phyloP scores from a whole-genome alignment of 2,888 invertebrate genomes.

The Dicycla oo region DNA sequence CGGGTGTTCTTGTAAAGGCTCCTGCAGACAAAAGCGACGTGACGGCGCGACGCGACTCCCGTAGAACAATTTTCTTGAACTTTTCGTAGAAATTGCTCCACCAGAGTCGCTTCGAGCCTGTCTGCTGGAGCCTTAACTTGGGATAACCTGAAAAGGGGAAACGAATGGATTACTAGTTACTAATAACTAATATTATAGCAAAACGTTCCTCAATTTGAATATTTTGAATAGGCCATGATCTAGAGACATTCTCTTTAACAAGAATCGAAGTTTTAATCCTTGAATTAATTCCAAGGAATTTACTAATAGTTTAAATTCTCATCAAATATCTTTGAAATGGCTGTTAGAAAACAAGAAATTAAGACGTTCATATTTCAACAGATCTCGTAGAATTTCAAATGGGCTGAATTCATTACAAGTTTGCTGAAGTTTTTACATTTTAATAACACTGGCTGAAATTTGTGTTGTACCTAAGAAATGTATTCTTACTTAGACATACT shows the following conservation, averaged over 20 bases:
- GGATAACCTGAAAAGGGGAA: not conserved
- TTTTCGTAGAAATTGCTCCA: no score
- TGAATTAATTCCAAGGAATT: constrained; percentile 13
- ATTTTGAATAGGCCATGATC: not conserved
- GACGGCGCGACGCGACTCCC: no score
- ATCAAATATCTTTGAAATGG: constrained; percentile 27
- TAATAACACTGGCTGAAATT: constrained; percentile 37
- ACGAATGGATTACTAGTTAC: not conserved
- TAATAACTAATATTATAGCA: not conserved
- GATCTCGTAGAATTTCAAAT: constrained; percentile 50
- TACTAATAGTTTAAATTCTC: constrained; percentile 44
- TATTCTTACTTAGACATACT: no score
- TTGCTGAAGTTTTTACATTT: constrained; percentile 53
- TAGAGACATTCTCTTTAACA: not conserved
- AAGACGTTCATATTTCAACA: constrained; percentile 31
- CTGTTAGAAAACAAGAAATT: constrained; percentile 33
- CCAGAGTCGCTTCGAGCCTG: no score
- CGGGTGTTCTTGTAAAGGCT: not conserved
- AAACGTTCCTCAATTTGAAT: not conserved
- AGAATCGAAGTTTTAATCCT: constrained; percentile 1
- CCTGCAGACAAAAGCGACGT: no score
- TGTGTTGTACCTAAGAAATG: constrained; percentile 21
- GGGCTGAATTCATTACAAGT: constrained; percentile 47
- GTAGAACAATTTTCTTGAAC: no score
- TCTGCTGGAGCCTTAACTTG: no score